phyloP scores from a whole-genome alignment of 2,797 vertebrate genomes.

The Crenuchus spilurus region DNA sequence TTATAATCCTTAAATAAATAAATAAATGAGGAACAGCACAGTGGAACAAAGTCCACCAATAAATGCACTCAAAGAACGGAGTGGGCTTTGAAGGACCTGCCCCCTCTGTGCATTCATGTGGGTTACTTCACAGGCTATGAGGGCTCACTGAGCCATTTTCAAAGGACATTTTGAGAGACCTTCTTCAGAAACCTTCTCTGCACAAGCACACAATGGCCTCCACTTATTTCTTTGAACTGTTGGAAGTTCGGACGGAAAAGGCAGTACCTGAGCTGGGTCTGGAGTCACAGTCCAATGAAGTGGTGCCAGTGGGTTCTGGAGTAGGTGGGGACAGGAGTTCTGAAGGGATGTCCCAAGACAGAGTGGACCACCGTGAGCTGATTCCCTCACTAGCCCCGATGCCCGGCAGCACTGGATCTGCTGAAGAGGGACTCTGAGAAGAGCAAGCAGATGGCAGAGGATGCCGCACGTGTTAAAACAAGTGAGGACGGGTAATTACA shows the following conservation, averaged over 20 bases:
- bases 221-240: constrained; percentile 10
- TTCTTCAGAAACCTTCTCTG: background rate
- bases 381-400: constrained; percentile 63
- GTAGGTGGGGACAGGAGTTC: constrained; percentile 79
- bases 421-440: constrained; percentile 67
- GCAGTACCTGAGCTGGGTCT: constrained; percentile 85
- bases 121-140: constrained; percentile 17
- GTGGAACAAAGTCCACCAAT: constrained; percentile 37
- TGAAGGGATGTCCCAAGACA: constrained; percentile 80
- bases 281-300: constrained; percentile 78
- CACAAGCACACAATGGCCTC: constrained; percentile 9
- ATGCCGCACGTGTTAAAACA: constrained; percentile 43
- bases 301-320: constrained; percentile 65
- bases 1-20: constrained; percentile 20
- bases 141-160: constrained; percentile 24
- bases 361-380: constrained; percentile 78
- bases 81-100: constrained; percentile 26
- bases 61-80: constrained; percentile 16
- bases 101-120: background rate
- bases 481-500: constrained; percentile 32
- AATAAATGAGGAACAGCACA: constrained; percentile 28
- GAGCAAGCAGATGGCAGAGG: constrained; percentile 26
- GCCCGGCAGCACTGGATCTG: constrained; percentile 59
- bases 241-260: constrained; percentile 8
- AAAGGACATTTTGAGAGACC: constrained; percentile 13